phyloP scores from a whole-genome alignment of 2,797 vertebrate species.

The Tapirus indicus region DNA sequence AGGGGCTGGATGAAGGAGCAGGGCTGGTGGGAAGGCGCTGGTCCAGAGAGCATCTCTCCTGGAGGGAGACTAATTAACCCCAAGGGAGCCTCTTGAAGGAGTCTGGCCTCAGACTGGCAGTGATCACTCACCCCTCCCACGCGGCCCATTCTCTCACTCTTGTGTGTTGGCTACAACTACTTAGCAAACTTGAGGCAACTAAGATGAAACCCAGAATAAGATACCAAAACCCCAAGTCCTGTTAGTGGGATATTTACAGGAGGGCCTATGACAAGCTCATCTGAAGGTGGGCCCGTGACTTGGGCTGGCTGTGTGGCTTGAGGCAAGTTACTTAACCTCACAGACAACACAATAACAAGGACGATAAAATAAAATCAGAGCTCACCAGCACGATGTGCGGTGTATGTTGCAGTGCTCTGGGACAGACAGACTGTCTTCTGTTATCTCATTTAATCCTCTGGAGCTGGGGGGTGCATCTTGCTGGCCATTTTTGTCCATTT shows the following conservation, averaged over 20 bases:
- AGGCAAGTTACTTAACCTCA: background rate
- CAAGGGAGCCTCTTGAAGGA: background rate
- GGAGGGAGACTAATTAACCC: background rate
- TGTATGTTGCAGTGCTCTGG: background rate
- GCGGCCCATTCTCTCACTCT: background rate
- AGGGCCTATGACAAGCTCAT: background rate
- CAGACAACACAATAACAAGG: background rate
- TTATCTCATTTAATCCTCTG: background rate
- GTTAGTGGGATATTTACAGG: background rate
- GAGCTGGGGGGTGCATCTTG: background rate
- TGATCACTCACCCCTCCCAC: fast-evolving
- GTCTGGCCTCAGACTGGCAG: background rate
- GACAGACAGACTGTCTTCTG: background rate
- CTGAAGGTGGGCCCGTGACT: background rate
- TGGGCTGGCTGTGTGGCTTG: background rate
- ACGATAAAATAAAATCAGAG: background rate
- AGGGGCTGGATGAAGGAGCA: background rate
- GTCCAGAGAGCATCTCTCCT: background rate
- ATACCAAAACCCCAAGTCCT: background rate
- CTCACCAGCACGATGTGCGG: background rate
- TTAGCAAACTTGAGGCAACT: background rate
- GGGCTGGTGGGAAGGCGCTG: background rate
- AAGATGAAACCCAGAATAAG: background rate
- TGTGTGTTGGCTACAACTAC: background rate
- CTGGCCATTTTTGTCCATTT: background rate